These are phyloP conservation scores for Nicator chloris DNA, from an alignment of 2,113 vertebrate genomes.

Conservation along the genomic window DNA sequence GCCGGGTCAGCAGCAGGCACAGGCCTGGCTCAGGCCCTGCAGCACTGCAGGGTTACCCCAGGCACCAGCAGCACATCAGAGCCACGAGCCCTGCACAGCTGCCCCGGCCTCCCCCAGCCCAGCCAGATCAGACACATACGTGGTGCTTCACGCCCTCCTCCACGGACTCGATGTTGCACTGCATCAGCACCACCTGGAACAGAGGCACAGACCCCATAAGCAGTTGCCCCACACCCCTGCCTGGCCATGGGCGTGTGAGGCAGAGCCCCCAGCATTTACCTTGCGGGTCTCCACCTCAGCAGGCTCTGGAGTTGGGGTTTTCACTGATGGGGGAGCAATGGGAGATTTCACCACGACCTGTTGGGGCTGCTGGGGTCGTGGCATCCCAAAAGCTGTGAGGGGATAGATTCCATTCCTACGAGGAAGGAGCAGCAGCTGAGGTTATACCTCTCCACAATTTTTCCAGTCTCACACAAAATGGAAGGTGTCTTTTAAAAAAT, in stretches of 20 bases:
- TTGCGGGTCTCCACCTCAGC: slow-evolving; percentile 96
- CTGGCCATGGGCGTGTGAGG: fast-evolving
- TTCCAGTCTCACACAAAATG: background rate
- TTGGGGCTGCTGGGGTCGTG: slow-evolving; percentile 92
- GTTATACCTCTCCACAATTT: background rate
- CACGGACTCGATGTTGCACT: slow-evolving; percentile 96
- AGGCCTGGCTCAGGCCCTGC: background rate
- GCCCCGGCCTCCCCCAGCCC: fast-evolving
- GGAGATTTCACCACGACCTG: slow-evolving; percentile 94
- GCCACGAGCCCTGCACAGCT: background rate
- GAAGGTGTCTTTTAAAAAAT: background rate
- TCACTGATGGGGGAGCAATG: slow-evolving; percentile 92
- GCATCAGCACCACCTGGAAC: slow-evolving; percentile 93
- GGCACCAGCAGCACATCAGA: background rate
- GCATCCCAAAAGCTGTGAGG: slow-evolving; percentile 91
- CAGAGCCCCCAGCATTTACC: slow-evolving; percentile 59
- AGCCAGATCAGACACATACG: slow-evolving; percentile 65
- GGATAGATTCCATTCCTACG: slow-evolving; percentile 97
- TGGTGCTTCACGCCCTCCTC: slow-evolving; percentile 96
- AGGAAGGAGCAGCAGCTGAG: background rate
- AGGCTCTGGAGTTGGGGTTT: slow-evolving; percentile 93
- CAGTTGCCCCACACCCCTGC: background rate
- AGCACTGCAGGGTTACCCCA: background rate
- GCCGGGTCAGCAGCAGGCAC: background rate
- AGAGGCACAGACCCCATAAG: background rate